These are phyloP conservation scores for Rhadina sibilatrix DNA, from an alignment of 2,113 vertebrate species.

Conservation along the genomic window DNA sequence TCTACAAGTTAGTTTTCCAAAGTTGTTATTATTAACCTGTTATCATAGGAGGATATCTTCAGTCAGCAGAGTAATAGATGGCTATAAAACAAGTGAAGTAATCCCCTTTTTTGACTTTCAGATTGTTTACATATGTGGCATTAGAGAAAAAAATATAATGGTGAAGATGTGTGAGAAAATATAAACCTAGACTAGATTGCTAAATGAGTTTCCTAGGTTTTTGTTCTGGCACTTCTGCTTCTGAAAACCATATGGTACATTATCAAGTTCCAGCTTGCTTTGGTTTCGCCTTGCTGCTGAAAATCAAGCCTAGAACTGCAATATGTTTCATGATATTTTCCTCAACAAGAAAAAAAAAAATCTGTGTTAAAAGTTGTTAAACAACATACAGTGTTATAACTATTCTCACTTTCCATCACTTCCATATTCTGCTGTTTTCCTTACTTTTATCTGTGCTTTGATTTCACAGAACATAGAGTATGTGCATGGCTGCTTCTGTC, in stretches of 20 bases:
- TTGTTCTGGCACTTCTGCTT: not conserved
- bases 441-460: not conserved
- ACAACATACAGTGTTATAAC: not conserved
- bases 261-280: conserved; percentile 11
- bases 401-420: not conserved
- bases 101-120: not conserved
- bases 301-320: not conserved
- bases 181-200: not conserved
- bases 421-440: not conserved
- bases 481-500: not conserved
- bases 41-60: not conserved
- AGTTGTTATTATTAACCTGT: not conserved
- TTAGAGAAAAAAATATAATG: not conserved
- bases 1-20: not conserved
- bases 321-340: not conserved
- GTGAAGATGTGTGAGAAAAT: not conserved
- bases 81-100: not conserved
- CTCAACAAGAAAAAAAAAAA: not conserved
- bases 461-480: not conserved
- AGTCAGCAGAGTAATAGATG: not conserved
- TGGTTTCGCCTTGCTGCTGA: conserved; percentile 2
- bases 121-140: not conserved
- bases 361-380: not conserved
- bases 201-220: not conserved
- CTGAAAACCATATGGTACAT: conserved; percentile 28